Percentiles rank a stretch among this genome's conserved stretches.
Conservation (phyloP, 2,113 vertebrate species). For the Eclectus roratus region DNA sequence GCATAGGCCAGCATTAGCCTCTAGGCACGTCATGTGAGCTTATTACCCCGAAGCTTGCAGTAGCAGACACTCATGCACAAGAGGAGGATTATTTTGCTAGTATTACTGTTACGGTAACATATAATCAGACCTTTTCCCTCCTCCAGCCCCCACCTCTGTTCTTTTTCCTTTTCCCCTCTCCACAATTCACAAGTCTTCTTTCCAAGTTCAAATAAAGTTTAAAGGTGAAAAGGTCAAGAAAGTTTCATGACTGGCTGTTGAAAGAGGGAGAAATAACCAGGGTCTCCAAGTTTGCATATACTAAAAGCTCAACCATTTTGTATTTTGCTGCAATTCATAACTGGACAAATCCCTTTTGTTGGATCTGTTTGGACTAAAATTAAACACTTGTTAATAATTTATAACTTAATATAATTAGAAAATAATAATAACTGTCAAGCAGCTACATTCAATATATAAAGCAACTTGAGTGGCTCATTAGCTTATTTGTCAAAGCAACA, state of each 20-base stretch:
- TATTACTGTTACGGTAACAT: slow-evolving; percentile 79
- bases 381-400: slow-evolving; percentile 78
- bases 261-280: slow-evolving; percentile 77
- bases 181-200: slow-evolving; percentile 80
- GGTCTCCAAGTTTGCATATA: slow-evolving; percentile 70
- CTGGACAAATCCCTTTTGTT: slow-evolving; percentile 58
- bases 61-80: slow-evolving; percentile 79
- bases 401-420: slow-evolving; percentile 73
- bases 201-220: slow-evolving; percentile 86
- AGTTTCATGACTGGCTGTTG: slow-evolving; percentile 82
- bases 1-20: slow-evolving; percentile 79
- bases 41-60: slow-evolving; percentile 79
- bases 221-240: slow-evolving; percentile 86
- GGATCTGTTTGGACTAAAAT: slow-evolving; percentile 77
- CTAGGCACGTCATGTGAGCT: slow-evolving; percentile 85
- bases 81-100: slow-evolving; percentile 82
- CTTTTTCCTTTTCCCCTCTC: background rate
- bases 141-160: slow-evolving; percentile 13
- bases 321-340: slow-evolving; percentile 72
- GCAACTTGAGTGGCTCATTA: slow-evolving; percentile 65
- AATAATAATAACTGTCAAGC: slow-evolving; percentile 73
- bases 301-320: slow-evolving; percentile 69
- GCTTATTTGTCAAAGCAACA: slow-evolving; percentile 57
- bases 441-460: slow-evolving; percentile 45
- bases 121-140: slow-evolving; percentile 75